Percentiles rank a stretch among this genome's conserved stretches.
These are phyloP conservation scores for Halichoeres trimaculatus DNA, from an alignment of 2,113 vertebrate species.

Conservation along the genomic window DNA sequence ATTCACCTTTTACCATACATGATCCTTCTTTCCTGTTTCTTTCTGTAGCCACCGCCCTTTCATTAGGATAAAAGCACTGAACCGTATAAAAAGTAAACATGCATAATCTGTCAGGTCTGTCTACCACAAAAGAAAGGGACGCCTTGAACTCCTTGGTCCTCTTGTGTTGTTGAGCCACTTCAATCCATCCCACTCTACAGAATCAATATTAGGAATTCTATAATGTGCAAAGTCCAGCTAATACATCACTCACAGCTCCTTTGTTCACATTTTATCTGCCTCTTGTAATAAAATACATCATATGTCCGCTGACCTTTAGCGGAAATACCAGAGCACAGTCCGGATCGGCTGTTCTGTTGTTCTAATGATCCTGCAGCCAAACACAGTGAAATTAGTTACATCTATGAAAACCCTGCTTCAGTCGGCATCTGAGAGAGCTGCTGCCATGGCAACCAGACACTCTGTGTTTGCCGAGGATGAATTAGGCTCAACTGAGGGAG, in stretches of 20 bases:
- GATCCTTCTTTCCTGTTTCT: no score
- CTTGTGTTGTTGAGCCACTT: background rate
- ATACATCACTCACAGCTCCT: constrained; percentile 54
- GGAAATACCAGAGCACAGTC: constrained; percentile 68
- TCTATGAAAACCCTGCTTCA: constrained; percentile 47
- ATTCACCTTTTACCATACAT: no score
- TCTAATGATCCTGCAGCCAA: constrained; percentile 61
- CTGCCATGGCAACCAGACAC: constrained; percentile 68
- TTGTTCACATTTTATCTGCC: constrained; percentile 48
- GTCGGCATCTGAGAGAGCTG: constrained; percentile 41
- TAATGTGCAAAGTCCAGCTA: constrained; percentile 21
- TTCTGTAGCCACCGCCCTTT: no score
- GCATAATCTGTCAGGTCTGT: no score
- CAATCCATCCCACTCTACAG: constrained; percentile 28
- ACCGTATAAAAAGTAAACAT: no score
- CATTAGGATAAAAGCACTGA: no score
- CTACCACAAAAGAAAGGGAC: no score
- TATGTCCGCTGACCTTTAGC: constrained; percentile 66
- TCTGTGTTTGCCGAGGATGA: constrained; percentile 40
- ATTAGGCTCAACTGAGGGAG: constrained; percentile 23
- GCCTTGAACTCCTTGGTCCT: no score
- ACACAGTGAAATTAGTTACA: constrained; percentile 52
- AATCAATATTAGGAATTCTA: constrained; percentile 39
- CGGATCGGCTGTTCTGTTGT: constrained; percentile 46
- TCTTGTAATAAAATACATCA: constrained; percentile 60